Conservation (phyloP, 2,888 invertebrate species). For the Andrena hattorfiana region DNA sequence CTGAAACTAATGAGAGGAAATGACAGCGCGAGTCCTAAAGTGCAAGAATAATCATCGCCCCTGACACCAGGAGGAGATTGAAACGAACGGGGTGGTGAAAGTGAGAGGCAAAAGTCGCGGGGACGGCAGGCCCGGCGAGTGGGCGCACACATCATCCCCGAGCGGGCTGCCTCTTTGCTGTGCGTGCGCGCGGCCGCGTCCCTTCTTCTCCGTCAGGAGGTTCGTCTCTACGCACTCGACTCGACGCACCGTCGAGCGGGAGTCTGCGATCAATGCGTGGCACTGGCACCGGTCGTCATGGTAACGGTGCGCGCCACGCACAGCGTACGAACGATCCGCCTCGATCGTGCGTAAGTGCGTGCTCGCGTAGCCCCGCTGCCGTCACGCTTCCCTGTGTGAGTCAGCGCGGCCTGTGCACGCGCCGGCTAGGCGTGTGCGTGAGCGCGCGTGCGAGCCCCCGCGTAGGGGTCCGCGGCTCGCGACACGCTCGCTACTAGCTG, state of each 20-base stretch:
- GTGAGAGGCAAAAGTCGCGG: slow-evolving; percentile 41
- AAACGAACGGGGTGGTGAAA: neutral
- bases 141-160: slow-evolving; percentile 60
- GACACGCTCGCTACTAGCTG: slow-evolving; percentile 2
- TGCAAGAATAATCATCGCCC: neutral
- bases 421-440: neutral
- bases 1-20: neutral
- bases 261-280: slow-evolving; percentile 85
- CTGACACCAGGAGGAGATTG: neutral
- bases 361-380: slow-evolving; percentile 52
- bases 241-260: slow-evolving; percentile 81
- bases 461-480: slow-evolving; percentile 28
- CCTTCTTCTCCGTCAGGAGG: slow-evolving; percentile 66
- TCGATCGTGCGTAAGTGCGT: slow-evolving; percentile 78
- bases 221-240: slow-evolving; percentile 78
- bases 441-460: neutral
- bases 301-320: slow-evolving; percentile 82
- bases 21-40: neutral
- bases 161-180: slow-evolving; percentile 47
- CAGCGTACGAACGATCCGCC: slow-evolving; percentile 79
- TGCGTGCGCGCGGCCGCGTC: slow-evolving; percentile 35
- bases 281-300: slow-evolving; percentile 83
- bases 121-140: slow-evolving; percentile 33
- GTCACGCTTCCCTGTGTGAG: neutral
- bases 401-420: neutral